A percentile compares a stretch with the other conserved stretches of the same genome.
Evolutionary conservation across 2,797 vertebrate species (phyloP).

Genomic region (Miichthys miiuy): DNA sequence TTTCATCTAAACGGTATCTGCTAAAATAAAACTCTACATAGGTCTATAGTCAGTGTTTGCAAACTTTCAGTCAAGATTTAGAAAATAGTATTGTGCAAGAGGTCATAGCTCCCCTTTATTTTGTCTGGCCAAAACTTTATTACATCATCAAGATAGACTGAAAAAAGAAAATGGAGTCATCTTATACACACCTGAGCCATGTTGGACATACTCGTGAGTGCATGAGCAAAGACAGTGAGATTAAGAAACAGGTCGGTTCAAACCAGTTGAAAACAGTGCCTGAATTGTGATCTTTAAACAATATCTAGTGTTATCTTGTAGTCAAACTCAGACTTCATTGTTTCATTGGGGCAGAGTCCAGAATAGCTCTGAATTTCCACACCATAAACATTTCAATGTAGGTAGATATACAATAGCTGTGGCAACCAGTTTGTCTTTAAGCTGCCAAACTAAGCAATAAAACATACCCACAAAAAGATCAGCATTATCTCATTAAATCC

Average conservation of each 20-base stretch:
- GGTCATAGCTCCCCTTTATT: neutral
- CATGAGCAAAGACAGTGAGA: neutral
- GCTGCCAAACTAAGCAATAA: neutral
- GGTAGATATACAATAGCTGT: neutral
- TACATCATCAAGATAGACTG: neutral
- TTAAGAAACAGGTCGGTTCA: neutral
- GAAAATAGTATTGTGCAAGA: neutral
- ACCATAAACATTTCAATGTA: neutral
- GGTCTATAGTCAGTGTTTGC: neutral
- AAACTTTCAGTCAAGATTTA: neutral
- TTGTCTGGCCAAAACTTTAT: neutral
- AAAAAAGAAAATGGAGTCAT: neutral
- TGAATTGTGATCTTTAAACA: neutral
- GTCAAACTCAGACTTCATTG: neutral
- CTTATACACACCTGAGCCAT: neutral
- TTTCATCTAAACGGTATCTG: neutral
- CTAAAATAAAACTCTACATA: neutral
- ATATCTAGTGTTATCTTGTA: neutral
- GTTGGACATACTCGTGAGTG: neutral
- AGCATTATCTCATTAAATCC: constrained; percentile 1
- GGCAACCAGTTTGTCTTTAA: constrained; percentile 3
- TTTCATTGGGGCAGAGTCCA: neutral
- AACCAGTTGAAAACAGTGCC: neutral
- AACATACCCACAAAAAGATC: neutral
- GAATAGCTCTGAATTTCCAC: neutral